Conservation (phyloP, 37 sponge, comb jelly and placozoan species). For the Hormiphora californensis region DNA sequence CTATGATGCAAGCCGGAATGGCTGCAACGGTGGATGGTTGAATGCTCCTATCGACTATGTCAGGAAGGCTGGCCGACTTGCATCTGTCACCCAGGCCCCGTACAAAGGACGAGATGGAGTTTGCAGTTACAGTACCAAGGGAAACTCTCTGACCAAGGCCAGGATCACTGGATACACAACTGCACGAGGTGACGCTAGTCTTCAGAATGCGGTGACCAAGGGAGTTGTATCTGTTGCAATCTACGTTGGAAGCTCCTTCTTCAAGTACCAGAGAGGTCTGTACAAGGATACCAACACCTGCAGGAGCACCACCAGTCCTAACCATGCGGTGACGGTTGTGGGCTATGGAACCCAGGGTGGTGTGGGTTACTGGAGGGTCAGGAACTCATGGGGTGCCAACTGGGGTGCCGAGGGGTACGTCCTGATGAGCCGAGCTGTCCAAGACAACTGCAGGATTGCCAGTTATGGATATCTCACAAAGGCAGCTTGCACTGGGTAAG, state of each 20-base stretch:
- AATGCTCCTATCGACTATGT: neutral
- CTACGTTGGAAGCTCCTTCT: neutral
- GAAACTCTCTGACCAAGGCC: neutral
- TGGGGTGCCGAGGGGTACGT: slow-evolving; percentile 3
- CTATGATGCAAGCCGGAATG: neutral
- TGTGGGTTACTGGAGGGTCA: neutral
- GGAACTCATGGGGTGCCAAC: neutral
- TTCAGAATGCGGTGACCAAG: neutral
- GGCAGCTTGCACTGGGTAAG: neutral
- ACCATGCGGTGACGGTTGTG: slow-evolving; percentile 3
- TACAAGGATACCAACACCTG: neutral
- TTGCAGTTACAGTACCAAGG: neutral
- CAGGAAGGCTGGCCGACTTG: neutral
- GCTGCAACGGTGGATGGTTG: neutral
- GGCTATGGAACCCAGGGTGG: neutral
- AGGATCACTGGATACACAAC: neutral
- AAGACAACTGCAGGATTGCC: neutral
- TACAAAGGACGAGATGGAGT: neutral
- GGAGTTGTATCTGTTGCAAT: neutral
- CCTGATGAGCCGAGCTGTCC: neutral
- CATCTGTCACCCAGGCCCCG: neutral
- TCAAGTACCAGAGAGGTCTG: neutral
- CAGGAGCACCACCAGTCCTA: neutral
- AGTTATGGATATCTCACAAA: neutral
- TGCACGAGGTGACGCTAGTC: neutral